Conservation (phyloP, 2,113 vertebrate genomes). For the Chionomys nivalis region DNA sequence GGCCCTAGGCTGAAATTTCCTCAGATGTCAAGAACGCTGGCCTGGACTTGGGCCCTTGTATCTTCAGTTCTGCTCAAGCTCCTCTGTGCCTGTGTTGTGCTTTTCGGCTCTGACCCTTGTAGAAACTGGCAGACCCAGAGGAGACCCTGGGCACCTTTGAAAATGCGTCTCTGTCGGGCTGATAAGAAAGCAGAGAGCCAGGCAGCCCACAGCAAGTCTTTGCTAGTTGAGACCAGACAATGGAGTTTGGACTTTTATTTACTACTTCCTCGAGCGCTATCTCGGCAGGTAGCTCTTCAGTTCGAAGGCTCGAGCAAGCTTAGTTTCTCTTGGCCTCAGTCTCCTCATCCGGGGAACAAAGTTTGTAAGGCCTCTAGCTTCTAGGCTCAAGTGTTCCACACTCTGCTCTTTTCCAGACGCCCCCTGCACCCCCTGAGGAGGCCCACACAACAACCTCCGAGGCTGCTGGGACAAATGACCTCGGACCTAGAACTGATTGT, state of each 20-base stretch:
- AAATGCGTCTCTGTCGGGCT: not conserved
- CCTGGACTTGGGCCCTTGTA: not conserved
- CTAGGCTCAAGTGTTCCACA: not conserved
- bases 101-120: not conserved
- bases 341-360: not conserved
- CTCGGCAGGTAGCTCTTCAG: not conserved
- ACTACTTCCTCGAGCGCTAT: not conserved
- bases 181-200: not conserved
- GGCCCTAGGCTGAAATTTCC: no score
- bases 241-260: not conserved
- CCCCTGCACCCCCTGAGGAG: not conserved
- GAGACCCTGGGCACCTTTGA: not conserved
- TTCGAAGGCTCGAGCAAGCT: not conserved
- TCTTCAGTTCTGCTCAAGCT: not conserved
- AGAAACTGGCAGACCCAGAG: not conserved
- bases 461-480: not conserved
- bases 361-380: not conserved
- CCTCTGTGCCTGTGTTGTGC: not conserved
- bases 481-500: not conserved
- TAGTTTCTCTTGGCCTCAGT: not conserved
- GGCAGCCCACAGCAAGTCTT: not conserved
- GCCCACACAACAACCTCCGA: not conserved
- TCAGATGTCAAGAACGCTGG: fast-evolving
- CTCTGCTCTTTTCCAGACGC: not conserved
- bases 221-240: not conserved